Percentiles rank a stretch among this genome's conserved stretches.
These are phyloP conservation scores for Plectrocnemia conspersa DNA, from an alignment of 1,140 invertebrate species.

Conservation along the genomic window DNA sequence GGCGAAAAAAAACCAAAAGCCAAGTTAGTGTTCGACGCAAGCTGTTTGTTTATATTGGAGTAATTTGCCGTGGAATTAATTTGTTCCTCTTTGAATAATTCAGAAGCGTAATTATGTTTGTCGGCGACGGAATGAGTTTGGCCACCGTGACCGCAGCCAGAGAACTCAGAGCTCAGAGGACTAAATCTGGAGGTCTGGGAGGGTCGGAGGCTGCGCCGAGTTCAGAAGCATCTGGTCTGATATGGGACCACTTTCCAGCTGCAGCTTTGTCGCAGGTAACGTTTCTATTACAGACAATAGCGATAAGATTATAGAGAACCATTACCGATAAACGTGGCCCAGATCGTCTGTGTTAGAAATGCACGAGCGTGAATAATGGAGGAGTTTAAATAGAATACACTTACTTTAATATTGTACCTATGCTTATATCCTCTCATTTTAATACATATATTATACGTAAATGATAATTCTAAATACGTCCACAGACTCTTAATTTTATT, in stretches of 20 bases:
- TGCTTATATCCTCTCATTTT: too few species aligned
- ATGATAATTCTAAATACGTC: too few species aligned
- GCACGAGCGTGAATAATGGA: neutral
- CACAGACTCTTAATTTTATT: too few species aligned
- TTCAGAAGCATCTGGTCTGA: constrained; percentile 60
- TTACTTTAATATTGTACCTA: too few species aligned
- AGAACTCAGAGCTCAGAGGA: constrained; percentile 41
- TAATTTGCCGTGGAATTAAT: neutral
- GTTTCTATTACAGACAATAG: neutral
- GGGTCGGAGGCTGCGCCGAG: constrained; percentile 36
- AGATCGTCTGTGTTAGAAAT: neutral
- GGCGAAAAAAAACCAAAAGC: constrained; percentile 52
- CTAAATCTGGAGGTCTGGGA: constrained; percentile 58
- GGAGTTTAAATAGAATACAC: neutral
- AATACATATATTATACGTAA: too few species aligned
- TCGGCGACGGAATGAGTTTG: constrained; percentile 79
- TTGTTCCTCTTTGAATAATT: neutral
- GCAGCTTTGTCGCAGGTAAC: constrained; percentile 66
- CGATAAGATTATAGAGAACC: neutral
- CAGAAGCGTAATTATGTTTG: constrained; percentile 66
- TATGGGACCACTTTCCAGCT: constrained; percentile 70
- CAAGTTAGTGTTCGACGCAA: constrained; percentile 55
- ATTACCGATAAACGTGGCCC: neutral
- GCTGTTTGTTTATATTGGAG: too few species aligned
- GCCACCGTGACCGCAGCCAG: constrained; percentile 70